Base-by-base conservation (phyloP, 37 sponge, comb jelly and placozoan species). In the Diacarnus erythraeanus region DNA sequence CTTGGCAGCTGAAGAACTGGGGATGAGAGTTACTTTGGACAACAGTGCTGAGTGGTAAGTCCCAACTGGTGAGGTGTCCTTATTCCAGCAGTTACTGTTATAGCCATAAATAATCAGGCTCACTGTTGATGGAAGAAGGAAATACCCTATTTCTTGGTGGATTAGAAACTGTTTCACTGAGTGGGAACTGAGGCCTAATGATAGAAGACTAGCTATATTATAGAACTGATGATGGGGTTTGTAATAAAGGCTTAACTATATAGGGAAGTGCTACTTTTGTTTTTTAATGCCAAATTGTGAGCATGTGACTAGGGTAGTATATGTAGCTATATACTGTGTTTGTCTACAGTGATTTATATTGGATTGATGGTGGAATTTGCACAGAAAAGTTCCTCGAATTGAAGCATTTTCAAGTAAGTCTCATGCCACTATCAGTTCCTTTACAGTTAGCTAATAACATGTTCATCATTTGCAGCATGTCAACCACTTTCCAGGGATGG, bases 401-500 rank as follows among this genome's bases (percentile, higher is more conserved):
- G n/a, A 85, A 89, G 64, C 69, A 82, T 30, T 89, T 86, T 64
- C 93, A 93, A 61, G 93, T 92, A 51, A 51, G 12, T 22, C 4
- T 5, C 61, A 60, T 60, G 23, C 61, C 9, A 20, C 23, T n/a
- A 25, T 27, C 8, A 39, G 38, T 21, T 35, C 40, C 20, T 39
- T 5, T 17, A 34, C 26, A 23, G 36, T 71, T 36, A 21, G 3
- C 3, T 68, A 26, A 21, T 38, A 68, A 1, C 42, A 25, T 23
- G 2, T 71, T 0, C 36, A 23, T 69, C 38, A 0, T 12, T 64
- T 71, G 4, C 78, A 95, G 90, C 57, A 76, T 25, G 80, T 96
- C 47, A 96, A 96, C 71, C 96, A 96, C 67, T 96, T 96, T 69
- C 91, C 96, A 65, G 96, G 96, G 10, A 96, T 96, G 96, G 93